Base-by-base conservation (phyloP, 1,140 invertebrate genomes). In the Sarcophaga peregrina region DNA sequence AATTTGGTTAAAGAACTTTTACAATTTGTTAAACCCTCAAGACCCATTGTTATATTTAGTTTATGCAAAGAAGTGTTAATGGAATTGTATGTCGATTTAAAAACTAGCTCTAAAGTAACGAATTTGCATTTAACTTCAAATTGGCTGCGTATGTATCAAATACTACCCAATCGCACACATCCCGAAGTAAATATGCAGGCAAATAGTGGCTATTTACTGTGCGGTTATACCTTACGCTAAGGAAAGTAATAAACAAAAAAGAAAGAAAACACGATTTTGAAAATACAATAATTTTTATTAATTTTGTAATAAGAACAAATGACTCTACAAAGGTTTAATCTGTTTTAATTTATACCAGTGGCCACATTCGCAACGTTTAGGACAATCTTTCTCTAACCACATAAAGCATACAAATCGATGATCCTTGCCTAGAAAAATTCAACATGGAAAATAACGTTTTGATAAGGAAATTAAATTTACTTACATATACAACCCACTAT, bases 401-500 rank as follows among this genome's bases (percentile, higher is more conserved):
- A 99, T 97, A 95, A 96, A 99, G 86, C 95, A 96, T 84, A 99
- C 93, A 81, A 92, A 90, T 73, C 94, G 94, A 15, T 96, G 93
- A 86, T 98, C 97, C 90, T 97, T 96, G 91, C 98, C 96, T 91
- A 90, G 90, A 91, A 87, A 81, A 47, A 89, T 52, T 74, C 20
- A 75, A 50, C 47, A 20, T 52, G 13, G 47, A 82, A 48, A 54
- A 6, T n/a, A 10, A 48, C 7, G n/a, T 62, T 80, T 10, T 50
- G 8, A 52, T 50, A 78, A 50, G 5, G 11, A 78, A 72, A 48
- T 47, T 46, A 74, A 80, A 87, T 47, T 74, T n/a, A 52, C 91
- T 91, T 86, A 92, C 98, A 99, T 86, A 99, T 92, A 90, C 98
- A 99, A 58, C 98, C 98, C 86, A 99, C 93, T 76, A 99, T 92